Evolutionary conservation across 2,797 vertebrate genomes (phyloP).

Genomic region (Centroberyx gerrardi): DNA sequence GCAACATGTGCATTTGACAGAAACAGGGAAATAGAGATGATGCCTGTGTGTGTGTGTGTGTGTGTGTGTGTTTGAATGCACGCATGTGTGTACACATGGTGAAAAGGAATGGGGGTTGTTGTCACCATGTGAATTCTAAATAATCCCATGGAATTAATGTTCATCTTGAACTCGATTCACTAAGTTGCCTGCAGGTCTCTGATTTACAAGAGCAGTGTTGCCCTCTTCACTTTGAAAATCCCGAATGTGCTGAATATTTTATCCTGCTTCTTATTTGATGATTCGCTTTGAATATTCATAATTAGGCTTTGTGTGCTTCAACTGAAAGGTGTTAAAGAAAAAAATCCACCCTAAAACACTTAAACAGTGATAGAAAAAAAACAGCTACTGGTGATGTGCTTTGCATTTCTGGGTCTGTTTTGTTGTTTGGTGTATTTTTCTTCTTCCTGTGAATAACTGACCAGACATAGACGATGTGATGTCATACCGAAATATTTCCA

Average conservation of each 20-base stretch:
- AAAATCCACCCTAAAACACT: slow-evolving; percentile 22
- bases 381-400: too few species aligned
- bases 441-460: too few species aligned
- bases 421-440: too few species aligned
- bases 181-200: slow-evolving; percentile 58
- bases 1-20: too few species aligned
- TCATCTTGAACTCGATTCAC: slow-evolving; percentile 65
- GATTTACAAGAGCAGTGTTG: slow-evolving; percentile 42
- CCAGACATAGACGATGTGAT: too few species aligned
- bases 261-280: slow-evolving; percentile 45
- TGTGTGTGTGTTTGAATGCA: not conserved
- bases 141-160: slow-evolving; percentile 63
- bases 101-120: slow-evolving; percentile 23
- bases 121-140: slow-evolving; percentile 53
- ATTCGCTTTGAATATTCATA: slow-evolving; percentile 66
- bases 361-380: too few species aligned
- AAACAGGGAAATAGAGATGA: too few species aligned
- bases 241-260: slow-evolving; percentile 65
- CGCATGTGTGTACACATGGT: not conserved
- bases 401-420: too few species aligned
- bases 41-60: not conserved
- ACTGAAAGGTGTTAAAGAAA: slow-evolving; percentile 26
- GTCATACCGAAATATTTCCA: too few species aligned
- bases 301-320: slow-evolving; percentile 39
- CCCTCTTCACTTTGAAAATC: slow-evolving; percentile 55